A percentile compares a stretch with the other conserved stretches of the same genome.
These are phyloP conservation scores for Chloropsis cyanopogon DNA, from an alignment of 2,113 vertebrate genomes.

Conservation along the genomic window DNA sequence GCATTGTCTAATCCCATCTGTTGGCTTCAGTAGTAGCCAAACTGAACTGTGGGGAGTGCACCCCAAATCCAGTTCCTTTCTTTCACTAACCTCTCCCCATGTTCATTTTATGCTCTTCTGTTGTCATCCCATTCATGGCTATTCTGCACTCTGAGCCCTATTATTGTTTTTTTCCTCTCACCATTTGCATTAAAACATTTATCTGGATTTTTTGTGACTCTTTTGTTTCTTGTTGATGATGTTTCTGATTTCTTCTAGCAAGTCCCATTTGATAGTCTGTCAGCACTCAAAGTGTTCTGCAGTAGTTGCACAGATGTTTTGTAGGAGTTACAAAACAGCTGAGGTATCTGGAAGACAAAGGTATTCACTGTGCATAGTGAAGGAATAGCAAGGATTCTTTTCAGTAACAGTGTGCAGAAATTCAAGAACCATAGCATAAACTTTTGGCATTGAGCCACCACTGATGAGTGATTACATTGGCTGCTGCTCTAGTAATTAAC, in stretches of 20 bases:
- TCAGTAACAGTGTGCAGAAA: background rate
- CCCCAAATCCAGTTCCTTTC: background rate
- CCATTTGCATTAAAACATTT: background rate
- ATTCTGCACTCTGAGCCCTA: background rate
- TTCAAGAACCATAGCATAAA: background rate
- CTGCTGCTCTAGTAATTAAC: constrained; percentile 11
- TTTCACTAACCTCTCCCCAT: background rate
- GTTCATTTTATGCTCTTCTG: background rate
- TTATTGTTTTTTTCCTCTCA: background rate
- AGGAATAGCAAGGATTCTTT: background rate
- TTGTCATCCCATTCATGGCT: background rate
- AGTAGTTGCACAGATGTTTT: background rate
- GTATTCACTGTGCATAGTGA: background rate
- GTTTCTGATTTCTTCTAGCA: background rate
- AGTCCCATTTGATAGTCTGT: background rate
- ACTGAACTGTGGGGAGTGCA: background rate
- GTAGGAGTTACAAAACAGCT: background rate
- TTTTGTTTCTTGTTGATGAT: background rate
- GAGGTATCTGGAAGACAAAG: background rate
- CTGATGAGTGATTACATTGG: background rate
- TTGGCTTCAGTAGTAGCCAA: background rate
- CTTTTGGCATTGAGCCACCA: background rate
- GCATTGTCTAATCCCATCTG: background rate
- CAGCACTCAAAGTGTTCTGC: background rate
- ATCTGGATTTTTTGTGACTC: background rate